A percentile compares a stretch with the other conserved stretches of the same genome.
Evolutionary conservation across 2,797 vertebrate species (phyloP).

Genomic region (Rhadinocentrus ornatus): DNA sequence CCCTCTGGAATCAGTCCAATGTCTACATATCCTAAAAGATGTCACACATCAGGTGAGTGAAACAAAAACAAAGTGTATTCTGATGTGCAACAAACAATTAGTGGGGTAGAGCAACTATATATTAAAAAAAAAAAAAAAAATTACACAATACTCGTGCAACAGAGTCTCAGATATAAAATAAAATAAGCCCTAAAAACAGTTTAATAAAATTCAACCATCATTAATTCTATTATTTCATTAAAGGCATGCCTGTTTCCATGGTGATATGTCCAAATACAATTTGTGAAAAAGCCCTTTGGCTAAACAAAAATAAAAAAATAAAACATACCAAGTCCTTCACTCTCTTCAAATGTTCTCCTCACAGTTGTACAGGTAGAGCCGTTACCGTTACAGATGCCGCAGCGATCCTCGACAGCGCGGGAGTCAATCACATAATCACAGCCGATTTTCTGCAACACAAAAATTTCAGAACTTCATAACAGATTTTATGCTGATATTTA

Average conservation of each 20-base stretch:
- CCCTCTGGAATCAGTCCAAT: conserved; percentile 94
- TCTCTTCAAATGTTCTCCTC: conserved; percentile 89
- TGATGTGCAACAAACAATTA: not conserved
- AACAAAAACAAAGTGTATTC: not conserved
- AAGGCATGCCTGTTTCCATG: no score
- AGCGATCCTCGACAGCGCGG: conserved; percentile 89
- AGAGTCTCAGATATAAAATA: no score
- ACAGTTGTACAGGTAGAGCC: conserved; percentile 94
- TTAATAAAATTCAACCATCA: no score
- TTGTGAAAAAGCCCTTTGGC: not conserved
- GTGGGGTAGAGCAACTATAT: not conserved
- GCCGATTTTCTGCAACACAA: conserved; percentile 88
- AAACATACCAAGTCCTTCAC: conserved; percentile 88
- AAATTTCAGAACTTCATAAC: not conserved
- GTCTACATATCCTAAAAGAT: conserved; percentile 90
- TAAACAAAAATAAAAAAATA: not conserved
- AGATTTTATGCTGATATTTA: not conserved
- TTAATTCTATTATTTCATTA: no score
- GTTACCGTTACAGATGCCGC: conserved; percentile 92
- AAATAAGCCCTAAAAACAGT: no score
- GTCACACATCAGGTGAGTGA: not conserved
- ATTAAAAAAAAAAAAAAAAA: not conserved
- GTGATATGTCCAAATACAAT: no score
- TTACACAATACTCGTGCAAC: no score
- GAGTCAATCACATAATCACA: conserved; percentile 95